Evolutionary conservation across 2,797 vertebrate species (phyloP).

Genomic region (Clangula hyemalis): DNA sequence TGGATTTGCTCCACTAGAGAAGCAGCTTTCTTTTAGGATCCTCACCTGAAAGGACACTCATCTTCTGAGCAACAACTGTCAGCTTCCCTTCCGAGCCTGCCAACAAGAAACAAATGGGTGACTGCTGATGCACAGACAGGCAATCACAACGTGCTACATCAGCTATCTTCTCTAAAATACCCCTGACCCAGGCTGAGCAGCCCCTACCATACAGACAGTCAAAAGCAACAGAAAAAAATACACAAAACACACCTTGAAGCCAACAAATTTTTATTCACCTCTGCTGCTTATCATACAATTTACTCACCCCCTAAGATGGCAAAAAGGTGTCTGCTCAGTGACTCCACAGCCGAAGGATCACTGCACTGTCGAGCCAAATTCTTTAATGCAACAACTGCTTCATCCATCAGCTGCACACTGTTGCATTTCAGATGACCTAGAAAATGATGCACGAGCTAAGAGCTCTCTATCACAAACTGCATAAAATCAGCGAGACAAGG

Average conservation of each 20-base stretch:
- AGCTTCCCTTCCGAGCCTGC: slow-evolving; percentile 97
- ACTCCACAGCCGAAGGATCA: slow-evolving; percentile 87
- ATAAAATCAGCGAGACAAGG: background rate
- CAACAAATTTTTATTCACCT: background rate
- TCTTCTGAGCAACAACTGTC: slow-evolving; percentile 93
- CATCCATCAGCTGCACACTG: slow-evolving; percentile 91
- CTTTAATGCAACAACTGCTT: slow-evolving; percentile 90
- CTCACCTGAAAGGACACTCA: slow-evolving; percentile 94
- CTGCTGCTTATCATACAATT: background rate
- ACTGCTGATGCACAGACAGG: background rate
- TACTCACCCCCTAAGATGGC: slow-evolving; percentile 92
- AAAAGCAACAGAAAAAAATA: background rate
- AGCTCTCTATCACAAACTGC: background rate
- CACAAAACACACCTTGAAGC: background rate
- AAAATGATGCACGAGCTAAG: background rate
- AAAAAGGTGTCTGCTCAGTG: slow-evolving; percentile 89
- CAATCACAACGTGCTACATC: background rate
- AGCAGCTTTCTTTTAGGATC: background rate
- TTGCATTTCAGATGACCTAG: slow-evolving; percentile 95
- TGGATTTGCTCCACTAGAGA: background rate
- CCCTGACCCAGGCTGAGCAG: background rate
- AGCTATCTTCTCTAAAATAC: background rate
- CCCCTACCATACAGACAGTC: background rate
- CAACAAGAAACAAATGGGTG: slow-evolving; percentile 7
- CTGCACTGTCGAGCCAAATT: slow-evolving; percentile 95